Conservation (phyloP, 2,888 invertebrate species). For the Alloscopus bannaensis region DNA sequence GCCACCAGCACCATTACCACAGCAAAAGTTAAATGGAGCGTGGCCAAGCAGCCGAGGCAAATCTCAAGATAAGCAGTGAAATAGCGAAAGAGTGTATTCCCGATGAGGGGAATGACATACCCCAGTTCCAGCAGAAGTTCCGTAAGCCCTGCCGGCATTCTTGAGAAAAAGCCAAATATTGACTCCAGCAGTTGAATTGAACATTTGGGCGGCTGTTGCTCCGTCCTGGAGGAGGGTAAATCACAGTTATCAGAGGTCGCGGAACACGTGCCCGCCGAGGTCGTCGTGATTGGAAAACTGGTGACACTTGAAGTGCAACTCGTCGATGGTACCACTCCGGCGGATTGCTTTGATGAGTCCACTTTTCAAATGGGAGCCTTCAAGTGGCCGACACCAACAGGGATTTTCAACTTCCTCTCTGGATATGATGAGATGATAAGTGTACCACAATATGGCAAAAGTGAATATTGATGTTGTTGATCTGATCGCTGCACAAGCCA, state of each 20-base stretch:
- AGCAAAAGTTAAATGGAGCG: no score
- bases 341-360: constrained; percentile 25
- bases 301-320: background rate
- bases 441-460: no score
- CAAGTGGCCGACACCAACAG: constrained; percentile 9
- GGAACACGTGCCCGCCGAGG: background rate
- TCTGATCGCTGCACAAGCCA: no score
- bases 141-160: constrained; percentile 67
- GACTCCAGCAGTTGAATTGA: constrained; percentile 63
- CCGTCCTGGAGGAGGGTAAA: background rate
- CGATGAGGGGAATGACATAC: no score
- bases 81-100: no score
- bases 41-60: no score
- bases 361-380: constrained; percentile 21
- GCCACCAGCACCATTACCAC: no score
- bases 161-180: constrained; percentile 66
- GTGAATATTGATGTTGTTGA: no score
- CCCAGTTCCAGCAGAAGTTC: constrained; percentile 64
- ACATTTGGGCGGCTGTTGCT: constrained; percentile 48
- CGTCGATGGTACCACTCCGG: background rate
- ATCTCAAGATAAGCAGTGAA: no score
- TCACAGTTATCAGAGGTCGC: background rate
- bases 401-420: no score
- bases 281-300: background rate
- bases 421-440: no score